phyloP scores from a whole-genome alignment of 30 jellyfish, hydroid and myxozoan genomes.

The Aurelia aurita complex sp. Pacific region DNA sequence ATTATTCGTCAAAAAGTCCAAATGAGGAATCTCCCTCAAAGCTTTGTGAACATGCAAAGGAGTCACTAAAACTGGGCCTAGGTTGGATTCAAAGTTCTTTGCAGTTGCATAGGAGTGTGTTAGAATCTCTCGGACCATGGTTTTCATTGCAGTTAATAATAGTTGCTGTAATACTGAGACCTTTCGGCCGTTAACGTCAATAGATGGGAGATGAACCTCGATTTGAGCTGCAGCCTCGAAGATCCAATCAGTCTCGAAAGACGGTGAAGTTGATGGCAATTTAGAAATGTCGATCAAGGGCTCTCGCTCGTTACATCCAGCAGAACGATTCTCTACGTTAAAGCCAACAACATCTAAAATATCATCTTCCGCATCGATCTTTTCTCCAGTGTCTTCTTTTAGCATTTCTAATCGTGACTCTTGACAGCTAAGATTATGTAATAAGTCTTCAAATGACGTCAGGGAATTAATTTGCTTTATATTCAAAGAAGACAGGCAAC shows the following conservation, averaged over 20 bases:
- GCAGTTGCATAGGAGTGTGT: constrained; percentile 55
- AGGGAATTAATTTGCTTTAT: constrained; percentile 23
- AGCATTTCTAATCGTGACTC: constrained; percentile 24
- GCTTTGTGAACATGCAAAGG: constrained; percentile 69
- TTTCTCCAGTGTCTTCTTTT: background rate
- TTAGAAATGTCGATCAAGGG: constrained; percentile 14
- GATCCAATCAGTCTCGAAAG: constrained; percentile 73
- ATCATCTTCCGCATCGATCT: constrained; percentile 13
- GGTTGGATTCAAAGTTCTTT: constrained; percentile 25
- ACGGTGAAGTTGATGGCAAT: constrained; percentile 22
- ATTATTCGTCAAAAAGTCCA: constrained; percentile 81
- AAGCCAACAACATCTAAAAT: constrained; percentile 42
- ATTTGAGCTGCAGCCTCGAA: constrained; percentile 78
- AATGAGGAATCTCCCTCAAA: constrained; percentile 19
- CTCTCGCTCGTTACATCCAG: background rate
- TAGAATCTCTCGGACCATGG: constrained; percentile 62
- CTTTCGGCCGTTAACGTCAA: constrained; percentile 11
- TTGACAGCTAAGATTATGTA: constrained; percentile 5
- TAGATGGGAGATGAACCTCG: constrained; percentile 72
- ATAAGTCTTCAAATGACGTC: constrained; percentile 56
- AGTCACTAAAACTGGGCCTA: constrained; percentile 79
- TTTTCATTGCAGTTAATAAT: constrained; percentile 71
- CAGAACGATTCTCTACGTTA: background rate
- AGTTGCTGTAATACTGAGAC: constrained; percentile 80
- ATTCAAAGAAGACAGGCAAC: constrained; percentile 28